Evolutionary conservation across 92 coral and sea anemone species (phyloP), one percentile per base, ranked within the genome.

Genomic region (Bergia puertoricense): DNA sequence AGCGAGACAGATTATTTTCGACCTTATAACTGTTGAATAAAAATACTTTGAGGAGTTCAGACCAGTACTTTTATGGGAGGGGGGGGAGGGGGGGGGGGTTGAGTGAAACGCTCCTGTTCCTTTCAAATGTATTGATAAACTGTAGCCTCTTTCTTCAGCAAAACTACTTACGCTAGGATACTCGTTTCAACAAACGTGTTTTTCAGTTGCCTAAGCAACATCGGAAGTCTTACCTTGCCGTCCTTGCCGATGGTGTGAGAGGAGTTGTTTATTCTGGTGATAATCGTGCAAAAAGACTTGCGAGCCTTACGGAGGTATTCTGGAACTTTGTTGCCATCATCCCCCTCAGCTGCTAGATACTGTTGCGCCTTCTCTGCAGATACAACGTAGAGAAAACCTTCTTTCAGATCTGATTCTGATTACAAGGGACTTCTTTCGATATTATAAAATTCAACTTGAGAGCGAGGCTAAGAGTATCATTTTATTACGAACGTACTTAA

Each of bases 171-270:
- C 7, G 54, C 54, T 4, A 9, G 59, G 0, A 54, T 10, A 10
- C 16, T 11, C 59, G 16, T 18, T 11, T 54, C 0, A 54, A 37
- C 40, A 3, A 16, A 20, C 18, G n/a, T 10, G 42, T 14, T 79
- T 44, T 6, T 20, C 59, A 79, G 59, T 46, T 57, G 67, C 38
- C 36, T 14, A 79, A 30, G 84, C 40, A 75, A 22, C 5, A 85
- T 62, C n/a, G 54, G 13, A 14, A 2, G 8, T n/a, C 72, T 1
- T 88, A 97, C 99, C 98, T 97, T 97, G 89, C 98, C 99, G 91
- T 97, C 99, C 85, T 97, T 97, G 83, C 99, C 99, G 42, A 97
- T 93, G 56, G 99, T 93, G 80, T 96, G 97, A 44, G 99, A 97
- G 38, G 99, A 95, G 80, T 97, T 94, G 88, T 97, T 97, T 88